Evolutionary conservation across 2,888 invertebrate species (phyloP).

Genomic region (Mythimna ferrago): DNA sequence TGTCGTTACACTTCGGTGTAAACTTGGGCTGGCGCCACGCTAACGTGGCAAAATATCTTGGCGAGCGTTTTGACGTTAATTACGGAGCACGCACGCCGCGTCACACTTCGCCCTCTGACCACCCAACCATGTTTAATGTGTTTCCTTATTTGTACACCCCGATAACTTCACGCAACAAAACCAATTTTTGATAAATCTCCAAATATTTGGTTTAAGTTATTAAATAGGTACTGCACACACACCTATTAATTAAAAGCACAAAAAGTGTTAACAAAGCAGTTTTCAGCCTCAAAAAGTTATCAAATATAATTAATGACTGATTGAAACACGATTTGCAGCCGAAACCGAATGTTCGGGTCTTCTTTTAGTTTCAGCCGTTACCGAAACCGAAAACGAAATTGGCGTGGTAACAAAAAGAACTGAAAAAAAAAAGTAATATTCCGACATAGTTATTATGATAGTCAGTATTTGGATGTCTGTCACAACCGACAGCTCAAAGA

Average conservation of each 20-base stretch:
- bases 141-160: constrained; percentile 65
- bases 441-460: too few relatives aligned
- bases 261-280: not conserved
- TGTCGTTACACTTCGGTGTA: constrained; percentile 35
- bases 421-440: too few relatives aligned
- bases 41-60: constrained; percentile 54
- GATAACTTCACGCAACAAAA: constrained; percentile 61
- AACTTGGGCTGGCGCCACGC: constrained; percentile 34
- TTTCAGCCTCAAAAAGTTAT: not conserved
- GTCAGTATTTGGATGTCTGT: too few relatives aligned
- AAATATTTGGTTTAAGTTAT: constrained; percentile 16
- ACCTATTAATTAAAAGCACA: constrained; percentile 8
- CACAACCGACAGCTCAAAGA: too few relatives aligned
- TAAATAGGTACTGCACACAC: constrained; percentile 20
- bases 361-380: too few relatives aligned
- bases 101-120: constrained; percentile 56
- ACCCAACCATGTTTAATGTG: constrained; percentile 59
- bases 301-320: too few relatives aligned
- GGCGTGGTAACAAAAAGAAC: too few relatives aligned
- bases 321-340: too few relatives aligned
- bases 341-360: too few relatives aligned
- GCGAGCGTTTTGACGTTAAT: constrained; percentile 59
- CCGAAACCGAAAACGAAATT: too few relatives aligned
- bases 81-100: constrained; percentile 54
- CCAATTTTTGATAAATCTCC: constrained; percentile 28